Percentiles rank a stretch among this genome's conserved stretches.
phyloP scores from a whole-genome alignment of 2,113 vertebrate species.

The Lichenostomus cassidix region DNA sequence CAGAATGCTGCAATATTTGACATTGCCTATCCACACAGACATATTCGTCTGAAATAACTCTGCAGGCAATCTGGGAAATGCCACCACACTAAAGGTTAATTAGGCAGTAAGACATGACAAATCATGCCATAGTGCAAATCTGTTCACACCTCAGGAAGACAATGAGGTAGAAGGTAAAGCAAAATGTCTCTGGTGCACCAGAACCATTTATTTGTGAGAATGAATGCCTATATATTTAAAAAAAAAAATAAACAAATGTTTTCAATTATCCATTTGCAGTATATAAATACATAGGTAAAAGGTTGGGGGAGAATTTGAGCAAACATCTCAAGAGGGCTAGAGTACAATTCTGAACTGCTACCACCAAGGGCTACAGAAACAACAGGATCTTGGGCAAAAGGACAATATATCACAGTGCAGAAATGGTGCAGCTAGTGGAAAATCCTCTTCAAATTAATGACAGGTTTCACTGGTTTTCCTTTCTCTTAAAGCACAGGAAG shows the following conservation, averaged over 20 bases:
- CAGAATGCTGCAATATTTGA: slow-evolving; percentile 22
- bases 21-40: slow-evolving; percentile 47
- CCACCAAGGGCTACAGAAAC: neutral
- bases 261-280: neutral
- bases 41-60: slow-evolving; percentile 48
- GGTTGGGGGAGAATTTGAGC: neutral
- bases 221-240: neutral
- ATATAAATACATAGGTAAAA: neutral
- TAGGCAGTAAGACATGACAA: slow-evolving; percentile 57
- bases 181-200: neutral
- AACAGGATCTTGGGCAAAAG: neutral
- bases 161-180: neutral
- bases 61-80: slow-evolving; percentile 39
- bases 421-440: neutral
- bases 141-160: neutral
- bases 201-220: neutral
- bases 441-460: neutral
- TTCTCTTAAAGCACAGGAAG: neutral
- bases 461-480: neutral
- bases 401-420: neutral
- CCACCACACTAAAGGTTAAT: slow-evolving; percentile 55
- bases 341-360: neutral
- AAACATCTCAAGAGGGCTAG: neutral
- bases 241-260: too few species aligned
- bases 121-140: neutral